phyloP scores from a whole-genome alignment of 2,888 invertebrate genomes.

The Erannis defoliaria region DNA sequence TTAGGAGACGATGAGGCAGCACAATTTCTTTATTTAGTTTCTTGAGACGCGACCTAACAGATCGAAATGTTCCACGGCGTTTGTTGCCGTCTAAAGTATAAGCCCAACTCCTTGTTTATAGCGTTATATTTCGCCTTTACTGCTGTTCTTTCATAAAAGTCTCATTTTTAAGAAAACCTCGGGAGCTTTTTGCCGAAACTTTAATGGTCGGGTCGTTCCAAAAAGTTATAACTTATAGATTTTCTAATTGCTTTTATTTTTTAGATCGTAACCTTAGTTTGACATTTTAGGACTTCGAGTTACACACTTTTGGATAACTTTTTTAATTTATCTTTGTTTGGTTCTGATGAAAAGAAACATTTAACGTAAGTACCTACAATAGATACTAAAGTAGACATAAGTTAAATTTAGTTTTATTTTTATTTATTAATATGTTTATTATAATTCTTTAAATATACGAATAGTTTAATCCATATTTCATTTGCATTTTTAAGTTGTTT shows the following conservation, averaged over 20 bases:
- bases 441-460: too few relatives aligned
- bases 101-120: slow-evolving; percentile 66
- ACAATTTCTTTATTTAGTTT: slow-evolving; percentile 68
- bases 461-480: background rate
- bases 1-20: slow-evolving; percentile 73
- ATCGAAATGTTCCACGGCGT: slow-evolving; percentile 57
- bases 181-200: slow-evolving; percentile 29
- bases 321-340: background rate
- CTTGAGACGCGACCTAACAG: slow-evolving; percentile 57
- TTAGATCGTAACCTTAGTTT: slow-evolving; percentile 4
- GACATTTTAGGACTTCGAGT: background rate
- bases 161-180: slow-evolving; percentile 37
- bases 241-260: slow-evolving; percentile 31
- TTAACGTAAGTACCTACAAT: too few relatives aligned
- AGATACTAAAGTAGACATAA: too few relatives aligned
- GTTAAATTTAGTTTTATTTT: too few relatives aligned
- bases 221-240: slow-evolving; percentile 33
- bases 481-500: background rate
- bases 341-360: too few relatives aligned
- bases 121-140: slow-evolving; percentile 63
- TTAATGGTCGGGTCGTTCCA: slow-evolving; percentile 27
- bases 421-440: too few relatives aligned
- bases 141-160: slow-evolving; percentile 54
- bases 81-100: slow-evolving; percentile 55
- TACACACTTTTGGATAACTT: background rate